Evolutionary conservation across 92 coral and sea anemone species (phyloP).

Genomic region (Virgularia gustaviana): DNA sequence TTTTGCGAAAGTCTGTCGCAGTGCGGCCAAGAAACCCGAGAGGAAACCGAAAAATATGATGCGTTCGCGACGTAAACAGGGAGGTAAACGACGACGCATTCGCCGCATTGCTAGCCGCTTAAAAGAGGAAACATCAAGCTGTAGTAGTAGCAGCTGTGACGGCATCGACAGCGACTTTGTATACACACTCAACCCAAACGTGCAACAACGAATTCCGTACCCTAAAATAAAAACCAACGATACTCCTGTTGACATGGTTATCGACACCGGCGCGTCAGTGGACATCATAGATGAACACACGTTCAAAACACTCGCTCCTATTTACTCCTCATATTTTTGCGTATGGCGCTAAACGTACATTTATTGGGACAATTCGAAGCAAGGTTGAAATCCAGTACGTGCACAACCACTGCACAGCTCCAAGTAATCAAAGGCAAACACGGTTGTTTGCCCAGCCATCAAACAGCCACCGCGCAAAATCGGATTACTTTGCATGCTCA

Average conservation of each 20-base stretch:
- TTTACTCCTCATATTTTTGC: background rate
- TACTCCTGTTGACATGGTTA: constrained; percentile 35
- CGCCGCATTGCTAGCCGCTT: background rate
- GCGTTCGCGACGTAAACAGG: too few species aligned
- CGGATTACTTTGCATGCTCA: constrained; percentile 7
- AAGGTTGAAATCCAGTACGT: background rate
- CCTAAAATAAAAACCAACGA: background rate
- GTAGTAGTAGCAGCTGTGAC: background rate
- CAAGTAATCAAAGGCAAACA: constrained; percentile 40
- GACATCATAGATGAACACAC: constrained; percentile 35
- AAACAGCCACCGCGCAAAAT: constrained; percentile 24
- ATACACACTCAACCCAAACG: background rate
- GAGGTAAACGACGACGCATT: background rate
- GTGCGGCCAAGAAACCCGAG: background rate
- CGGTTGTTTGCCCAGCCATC: constrained; percentile 29
- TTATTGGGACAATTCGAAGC: constrained; percentile 21
- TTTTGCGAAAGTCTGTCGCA: constrained; percentile 14
- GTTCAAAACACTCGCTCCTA: constrained; percentile 17
- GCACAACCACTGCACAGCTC: background rate
- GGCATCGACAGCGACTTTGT: background rate
- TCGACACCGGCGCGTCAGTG: constrained; percentile 60
- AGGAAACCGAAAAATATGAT: too few species aligned
- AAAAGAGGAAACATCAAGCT: background rate
- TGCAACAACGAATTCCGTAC: background rate
- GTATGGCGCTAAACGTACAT: constrained; percentile 16